Evolutionary conservation across 2,888 invertebrate species (phyloP).

Genomic region (Idaea straminata): DNA sequence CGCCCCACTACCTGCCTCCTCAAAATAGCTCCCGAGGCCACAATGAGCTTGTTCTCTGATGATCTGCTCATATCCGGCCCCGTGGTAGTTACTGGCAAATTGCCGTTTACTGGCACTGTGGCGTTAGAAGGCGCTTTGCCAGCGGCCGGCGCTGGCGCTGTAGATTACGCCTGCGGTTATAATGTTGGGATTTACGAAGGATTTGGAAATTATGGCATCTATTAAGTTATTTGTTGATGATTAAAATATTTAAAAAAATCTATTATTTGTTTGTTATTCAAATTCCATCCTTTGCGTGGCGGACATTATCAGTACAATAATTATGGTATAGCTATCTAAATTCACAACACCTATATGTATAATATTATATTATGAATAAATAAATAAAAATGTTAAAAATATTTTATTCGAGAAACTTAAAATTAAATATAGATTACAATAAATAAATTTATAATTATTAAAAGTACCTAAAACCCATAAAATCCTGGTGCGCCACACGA

Average conservation of each 20-base stretch:
- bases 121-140: constrained; percentile 37
- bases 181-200: constrained; percentile 5
- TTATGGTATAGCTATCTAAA: background rate
- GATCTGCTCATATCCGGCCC: constrained; percentile 30
- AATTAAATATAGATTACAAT: background rate
- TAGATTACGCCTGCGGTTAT: constrained; percentile 19
- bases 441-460: background rate
- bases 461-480: background rate
- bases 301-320: background rate
- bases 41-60: constrained; percentile 27
- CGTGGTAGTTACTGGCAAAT: constrained; percentile 30
- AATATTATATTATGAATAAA: background rate
- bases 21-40: constrained; percentile 8
- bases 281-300: too few relatives aligned
- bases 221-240: background rate
- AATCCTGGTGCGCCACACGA: constrained; percentile 4
- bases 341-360: background rate
- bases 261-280: background rate
- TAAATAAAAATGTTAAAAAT: background rate
- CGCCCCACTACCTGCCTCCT: background rate
- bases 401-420: background rate
- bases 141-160: constrained; percentile 16
- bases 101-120: constrained; percentile 37
- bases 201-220: background rate
- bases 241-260: background rate